Evolutionary conservation across 2,888 invertebrate species (phyloP).

Genomic region (Malthinus seriepunctatus): DNA sequence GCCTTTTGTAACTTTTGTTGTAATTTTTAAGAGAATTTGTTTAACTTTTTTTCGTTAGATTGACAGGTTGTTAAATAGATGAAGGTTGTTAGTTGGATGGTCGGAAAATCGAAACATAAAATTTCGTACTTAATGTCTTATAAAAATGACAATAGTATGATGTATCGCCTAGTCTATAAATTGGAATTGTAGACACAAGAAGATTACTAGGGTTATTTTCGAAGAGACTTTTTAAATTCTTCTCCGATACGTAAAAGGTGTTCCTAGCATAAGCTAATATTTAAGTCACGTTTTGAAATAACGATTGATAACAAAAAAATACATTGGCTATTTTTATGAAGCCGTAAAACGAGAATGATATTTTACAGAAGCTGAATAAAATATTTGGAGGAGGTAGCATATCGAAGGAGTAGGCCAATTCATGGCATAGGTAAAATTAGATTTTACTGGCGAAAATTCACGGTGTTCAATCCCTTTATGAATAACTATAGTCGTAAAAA

Average conservation of each 20-base stretch:
- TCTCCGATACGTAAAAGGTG: conserved; percentile 4
- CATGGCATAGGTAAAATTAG: conserved; percentile 22
- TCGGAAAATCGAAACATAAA: conserved; percentile 10
- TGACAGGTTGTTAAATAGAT: too few relatives aligned
- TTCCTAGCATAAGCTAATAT: conserved; percentile 25
- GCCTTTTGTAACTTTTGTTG: too few relatives aligned
- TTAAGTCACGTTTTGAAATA: conserved; percentile 47
- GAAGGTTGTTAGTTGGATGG: not conserved
- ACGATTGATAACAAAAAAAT: conserved; percentile 47
- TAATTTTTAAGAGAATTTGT: too few relatives aligned
- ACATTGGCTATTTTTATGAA: conserved; percentile 44
- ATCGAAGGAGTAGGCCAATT: conserved; percentile 12
- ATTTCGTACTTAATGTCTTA: conserved; percentile 12
- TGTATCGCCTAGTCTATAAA: conserved; percentile 17
- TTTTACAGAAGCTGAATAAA: conserved; percentile 41
- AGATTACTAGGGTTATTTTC: conserved; percentile 12
- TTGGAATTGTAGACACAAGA: conserved; percentile 7
- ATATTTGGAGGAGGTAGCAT: conserved; percentile 30
- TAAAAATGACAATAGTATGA: conserved; percentile 26
- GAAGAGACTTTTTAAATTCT: conserved; percentile 10
- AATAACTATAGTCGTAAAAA: conserved; percentile 20
- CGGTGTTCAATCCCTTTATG: conserved; percentile 18
- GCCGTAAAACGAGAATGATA: conserved; percentile 41
- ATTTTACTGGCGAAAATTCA: conserved; percentile 17
- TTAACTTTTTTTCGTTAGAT: too few relatives aligned